Evolutionary conservation across 2,797 vertebrate genomes (phyloP).

Genomic region (Darevskia mixta): DNA sequence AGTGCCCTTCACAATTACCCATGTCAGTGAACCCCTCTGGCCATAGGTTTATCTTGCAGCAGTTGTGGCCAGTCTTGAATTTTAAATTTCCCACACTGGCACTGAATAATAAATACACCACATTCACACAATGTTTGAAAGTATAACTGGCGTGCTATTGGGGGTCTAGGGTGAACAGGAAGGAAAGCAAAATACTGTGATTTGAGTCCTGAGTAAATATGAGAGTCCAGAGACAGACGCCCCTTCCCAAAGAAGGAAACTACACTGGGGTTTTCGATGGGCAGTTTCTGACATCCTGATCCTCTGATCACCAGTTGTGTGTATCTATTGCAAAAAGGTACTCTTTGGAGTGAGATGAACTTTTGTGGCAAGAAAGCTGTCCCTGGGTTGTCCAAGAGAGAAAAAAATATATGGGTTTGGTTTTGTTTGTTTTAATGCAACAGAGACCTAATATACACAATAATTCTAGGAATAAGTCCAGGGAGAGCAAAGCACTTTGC

Average conservation of each 20-base stretch:
- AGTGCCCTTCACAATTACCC: no score
- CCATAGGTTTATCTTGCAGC: not conserved
- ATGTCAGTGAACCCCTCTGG: not conserved
- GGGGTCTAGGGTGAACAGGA: no score
- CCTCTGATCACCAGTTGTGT: not conserved
- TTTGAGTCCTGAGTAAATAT: no score
- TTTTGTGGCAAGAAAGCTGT: not conserved
- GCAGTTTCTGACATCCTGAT: not conserved
- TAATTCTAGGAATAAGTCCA: rapidly evolving
- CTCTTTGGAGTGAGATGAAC: not conserved
- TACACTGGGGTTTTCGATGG: not conserved
- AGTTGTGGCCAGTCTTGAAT: not conserved
- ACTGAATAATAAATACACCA: not conserved
- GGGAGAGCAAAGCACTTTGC: not conserved
- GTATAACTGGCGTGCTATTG: not conserved
- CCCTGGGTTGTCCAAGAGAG: not conserved
- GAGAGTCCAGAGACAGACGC: not conserved
- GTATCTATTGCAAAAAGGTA: no score
- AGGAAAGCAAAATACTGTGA: no score
- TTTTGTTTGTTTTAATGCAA: not conserved
- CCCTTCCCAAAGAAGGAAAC: not conserved
- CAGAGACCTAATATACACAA: not conserved
- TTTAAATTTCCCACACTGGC: not conserved
- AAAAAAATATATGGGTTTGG: not conserved
- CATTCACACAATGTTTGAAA: not conserved